Conservation (phyloP, 2,113 vertebrate genomes). For the Plestiodon gilberti region DNA sequence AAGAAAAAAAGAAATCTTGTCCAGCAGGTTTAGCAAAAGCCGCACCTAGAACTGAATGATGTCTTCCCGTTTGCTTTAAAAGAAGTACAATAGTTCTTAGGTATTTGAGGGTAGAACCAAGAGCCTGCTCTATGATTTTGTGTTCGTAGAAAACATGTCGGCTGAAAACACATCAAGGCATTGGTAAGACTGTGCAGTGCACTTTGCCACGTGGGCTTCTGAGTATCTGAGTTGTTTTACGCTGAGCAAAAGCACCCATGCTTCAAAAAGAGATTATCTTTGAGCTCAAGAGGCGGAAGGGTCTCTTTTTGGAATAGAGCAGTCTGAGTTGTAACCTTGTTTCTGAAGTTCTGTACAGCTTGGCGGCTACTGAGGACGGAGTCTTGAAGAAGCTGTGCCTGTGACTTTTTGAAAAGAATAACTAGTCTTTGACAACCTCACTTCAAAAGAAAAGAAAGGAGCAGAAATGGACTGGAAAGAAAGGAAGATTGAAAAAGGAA, state of each 20-base stretch:
- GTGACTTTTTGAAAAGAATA: background rate
- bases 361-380: background rate
- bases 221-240: background rate
- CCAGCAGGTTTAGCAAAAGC: conserved; percentile 71
- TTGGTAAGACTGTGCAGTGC: background rate
- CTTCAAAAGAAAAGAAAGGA: background rate
- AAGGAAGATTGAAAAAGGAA: background rate
- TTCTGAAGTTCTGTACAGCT: conserved; percentile 24
- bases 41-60: conserved; percentile 69
- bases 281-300: background rate
- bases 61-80: conserved; percentile 23
- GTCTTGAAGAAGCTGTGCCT: background rate
- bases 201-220: background rate
- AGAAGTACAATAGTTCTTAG: conserved; percentile 25
- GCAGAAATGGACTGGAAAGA: background rate
- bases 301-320: conserved; percentile 11
- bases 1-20: conserved; percentile 69
- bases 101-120: conserved; percentile 13
- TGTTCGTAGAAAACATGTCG: background rate
- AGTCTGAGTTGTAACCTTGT: conserved; percentile 20
- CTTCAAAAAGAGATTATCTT: background rate
- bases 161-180: background rate
- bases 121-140: conserved; percentile 29
- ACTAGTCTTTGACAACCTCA: background rate
- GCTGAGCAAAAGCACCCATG: conserved; percentile 10